Evolutionary conservation across 2,797 vertebrate genomes (phyloP), one percentile per base, ranked within the genome.

Genomic region (Alcedo atthis): DNA sequence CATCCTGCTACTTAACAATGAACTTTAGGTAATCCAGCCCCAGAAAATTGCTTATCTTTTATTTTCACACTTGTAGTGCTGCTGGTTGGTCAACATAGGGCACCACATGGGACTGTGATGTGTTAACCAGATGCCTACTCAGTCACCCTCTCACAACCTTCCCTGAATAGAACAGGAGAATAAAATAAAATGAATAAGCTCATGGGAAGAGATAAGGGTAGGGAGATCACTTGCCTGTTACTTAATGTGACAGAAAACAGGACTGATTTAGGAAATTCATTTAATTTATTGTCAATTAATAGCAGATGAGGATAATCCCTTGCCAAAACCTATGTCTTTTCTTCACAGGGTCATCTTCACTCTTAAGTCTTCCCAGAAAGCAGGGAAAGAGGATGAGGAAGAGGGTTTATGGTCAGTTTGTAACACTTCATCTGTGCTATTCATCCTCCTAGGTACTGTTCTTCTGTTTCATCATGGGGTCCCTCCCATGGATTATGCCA

Each of bases 301-400:
- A 78, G 20, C 10, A 45, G 8, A 25, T 28, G 5, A 21, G 5
- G 5, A 42, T 20, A 33, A 15, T 49, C 15, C 48, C 48, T 25
- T 15, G 48, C 15, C 14, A 49, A 49, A 49, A 15, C 25, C 48
- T 49, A 26, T 49, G 48, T 49, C 25, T 49, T 25, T 45, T 42
- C 8, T 69, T 48, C 24, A 5, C 2, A 6, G 20, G 26, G 15
- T 69, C 24, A 37, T 42, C 40, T 71, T 76, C 30, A 51, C 2
- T 63, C 35, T 25, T 67, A 30, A 17, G 5, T 68, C 26, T 55
- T 69, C 28, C 9, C 7, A 1, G 1, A 22, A 26, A 30, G 12
- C 5, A 21, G 40, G 5, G 9, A 5, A 67, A 9, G 4, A 8
- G 0, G 0, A 48, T 30, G 9, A 8, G 33, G 7, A 81, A 49